Percentiles rank a stretch among this genome's conserved stretches.
Conservation (phyloP, 2,888 invertebrate species). For the Phyllotreta striolata region DNA sequence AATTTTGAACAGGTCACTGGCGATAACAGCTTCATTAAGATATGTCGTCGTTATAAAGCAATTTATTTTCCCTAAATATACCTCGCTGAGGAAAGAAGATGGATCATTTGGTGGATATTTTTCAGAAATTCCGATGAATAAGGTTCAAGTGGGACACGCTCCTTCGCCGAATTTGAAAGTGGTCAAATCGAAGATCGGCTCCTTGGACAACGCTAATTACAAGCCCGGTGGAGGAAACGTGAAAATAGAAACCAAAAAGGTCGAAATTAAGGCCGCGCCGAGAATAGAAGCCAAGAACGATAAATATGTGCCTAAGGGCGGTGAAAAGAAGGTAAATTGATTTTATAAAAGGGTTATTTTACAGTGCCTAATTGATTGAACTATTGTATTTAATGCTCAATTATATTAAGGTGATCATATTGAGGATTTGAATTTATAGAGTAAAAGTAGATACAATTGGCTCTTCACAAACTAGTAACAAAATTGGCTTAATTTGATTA, state of each 20-base stretch:
- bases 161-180: conserved; percentile 92
- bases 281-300: conserved; percentile 94
- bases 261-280: conserved; percentile 84
- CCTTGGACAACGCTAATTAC: conserved; percentile 87
- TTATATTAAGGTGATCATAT: background rate
- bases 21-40: too few species aligned
- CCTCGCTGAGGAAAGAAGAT: too few species aligned
- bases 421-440: conserved; percentile 24
- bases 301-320: conserved; percentile 84
- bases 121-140: conserved; percentile 89
- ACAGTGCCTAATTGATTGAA: background rate
- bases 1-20: too few species aligned
- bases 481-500: conserved; percentile 11
- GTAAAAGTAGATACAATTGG: conserved; percentile 29
- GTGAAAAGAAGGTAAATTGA: conserved; percentile 83
- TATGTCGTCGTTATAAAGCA: too few species aligned
- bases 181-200: conserved; percentile 92
- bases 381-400: too few species aligned
- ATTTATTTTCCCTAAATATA: too few species aligned
- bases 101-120: conserved; percentile 11
- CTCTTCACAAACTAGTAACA: conserved; percentile 32
- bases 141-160: conserved; percentile 89
- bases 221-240: conserved; percentile 89
- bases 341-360: too few species aligned
- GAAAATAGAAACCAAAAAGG: conserved; percentile 86